A percentile compares a stretch with the other conserved stretches of the same genome.
phyloP scores from a whole-genome alignment of 2,888 invertebrate species.

The Endotricha flammealis region DNA sequence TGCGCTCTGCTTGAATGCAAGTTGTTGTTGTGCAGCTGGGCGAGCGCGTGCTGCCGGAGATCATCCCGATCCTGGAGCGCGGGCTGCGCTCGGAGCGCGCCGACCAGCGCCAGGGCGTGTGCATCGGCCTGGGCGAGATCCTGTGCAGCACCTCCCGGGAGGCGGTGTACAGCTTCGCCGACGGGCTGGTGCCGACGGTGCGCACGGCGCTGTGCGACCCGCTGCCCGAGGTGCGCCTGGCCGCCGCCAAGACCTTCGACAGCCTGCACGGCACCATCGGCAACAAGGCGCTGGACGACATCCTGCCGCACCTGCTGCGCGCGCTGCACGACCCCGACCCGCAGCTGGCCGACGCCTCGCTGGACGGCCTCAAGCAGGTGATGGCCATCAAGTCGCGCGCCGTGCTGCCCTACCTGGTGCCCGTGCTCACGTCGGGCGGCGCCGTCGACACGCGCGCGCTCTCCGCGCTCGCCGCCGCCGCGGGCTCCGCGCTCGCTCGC shows the following conservation, averaged over 20 bases:
- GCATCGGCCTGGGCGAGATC: slow-evolving; percentile 98
- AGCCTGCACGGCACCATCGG: slow-evolving; percentile 96
- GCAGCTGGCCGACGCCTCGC: slow-evolving; percentile 89
- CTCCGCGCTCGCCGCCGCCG: slow-evolving; percentile 95
- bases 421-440: slow-evolving; percentile 86
- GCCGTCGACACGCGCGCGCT: slow-evolving; percentile 93
- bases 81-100: slow-evolving; percentile 94
- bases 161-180: slow-evolving; percentile 87
- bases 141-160: slow-evolving; percentile 97
- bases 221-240: slow-evolving; percentile 92
- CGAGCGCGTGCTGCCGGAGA: slow-evolving; percentile 97
- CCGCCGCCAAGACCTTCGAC: slow-evolving; percentile 98
- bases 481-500: slow-evolving; percentile 93
- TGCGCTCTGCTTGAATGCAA: no score
- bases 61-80: slow-evolving; percentile 97
- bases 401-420: slow-evolving; percentile 96
- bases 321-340: slow-evolving; percentile 86
- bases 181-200: slow-evolving; percentile 87
- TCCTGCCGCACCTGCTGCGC: slow-evolving; percentile 93
- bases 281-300: slow-evolving; percentile 95
- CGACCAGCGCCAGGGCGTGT: slow-evolving; percentile 98
- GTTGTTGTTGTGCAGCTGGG: slow-evolving; percentile 80
- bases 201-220: slow-evolving; percentile 96
- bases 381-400: slow-evolving; percentile 98
- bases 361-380: slow-evolving; percentile 94